Conservation (phyloP, 1,140 invertebrate species). For the Mercenaria mercenaria region DNA sequence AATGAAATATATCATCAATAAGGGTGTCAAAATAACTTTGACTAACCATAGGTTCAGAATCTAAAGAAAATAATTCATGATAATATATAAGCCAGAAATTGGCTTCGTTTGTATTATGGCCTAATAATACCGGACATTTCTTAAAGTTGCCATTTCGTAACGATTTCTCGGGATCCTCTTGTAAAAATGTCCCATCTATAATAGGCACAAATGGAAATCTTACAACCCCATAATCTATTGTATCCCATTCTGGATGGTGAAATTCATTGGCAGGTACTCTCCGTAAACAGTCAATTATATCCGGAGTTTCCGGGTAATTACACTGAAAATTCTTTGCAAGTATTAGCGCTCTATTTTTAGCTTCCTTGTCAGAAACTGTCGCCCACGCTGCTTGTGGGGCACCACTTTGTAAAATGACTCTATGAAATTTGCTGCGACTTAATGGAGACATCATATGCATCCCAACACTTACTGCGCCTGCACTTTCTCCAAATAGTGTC, state of each 20-base stretch:
- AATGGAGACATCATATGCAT: slow-evolving; percentile 96
- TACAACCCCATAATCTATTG: slow-evolving; percentile 86
- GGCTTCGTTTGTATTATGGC: slow-evolving; percentile 96
- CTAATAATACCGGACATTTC: slow-evolving; percentile 96
- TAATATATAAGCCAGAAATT: slow-evolving; percentile 98
- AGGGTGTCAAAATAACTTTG: slow-evolving; percentile 69
- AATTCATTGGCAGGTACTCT: slow-evolving; percentile 90
- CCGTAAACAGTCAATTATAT: slow-evolving; percentile 93
- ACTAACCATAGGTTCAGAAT: slow-evolving; percentile 73
- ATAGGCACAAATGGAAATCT: slow-evolving; percentile 97
- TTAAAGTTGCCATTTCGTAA: slow-evolving; percentile 95
- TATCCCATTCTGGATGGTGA: slow-evolving; percentile 92
- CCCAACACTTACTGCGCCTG: slow-evolving; percentile 97
- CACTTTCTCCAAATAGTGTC: slow-evolving; percentile 98
- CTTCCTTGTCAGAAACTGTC: slow-evolving; percentile 91
- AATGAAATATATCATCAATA: slow-evolving; percentile 85
- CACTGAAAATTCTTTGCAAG: slow-evolving; percentile 76
- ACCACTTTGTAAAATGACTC: slow-evolving; percentile 90
- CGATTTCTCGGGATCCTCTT: slow-evolving; percentile 93
- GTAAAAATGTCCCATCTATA: slow-evolving; percentile 96
- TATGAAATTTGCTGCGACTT: slow-evolving; percentile 93
- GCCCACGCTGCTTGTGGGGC: slow-evolving; percentile 95
- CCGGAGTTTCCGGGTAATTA: slow-evolving; percentile 87
- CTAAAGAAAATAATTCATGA: slow-evolving; percentile 25
- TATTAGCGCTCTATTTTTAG: slow-evolving; percentile 66